Evolutionary conservation across 2,797 vertebrate genomes (phyloP), one percentile per base, ranked within the genome.

Genomic region (Discoglossus pictus): DNA sequence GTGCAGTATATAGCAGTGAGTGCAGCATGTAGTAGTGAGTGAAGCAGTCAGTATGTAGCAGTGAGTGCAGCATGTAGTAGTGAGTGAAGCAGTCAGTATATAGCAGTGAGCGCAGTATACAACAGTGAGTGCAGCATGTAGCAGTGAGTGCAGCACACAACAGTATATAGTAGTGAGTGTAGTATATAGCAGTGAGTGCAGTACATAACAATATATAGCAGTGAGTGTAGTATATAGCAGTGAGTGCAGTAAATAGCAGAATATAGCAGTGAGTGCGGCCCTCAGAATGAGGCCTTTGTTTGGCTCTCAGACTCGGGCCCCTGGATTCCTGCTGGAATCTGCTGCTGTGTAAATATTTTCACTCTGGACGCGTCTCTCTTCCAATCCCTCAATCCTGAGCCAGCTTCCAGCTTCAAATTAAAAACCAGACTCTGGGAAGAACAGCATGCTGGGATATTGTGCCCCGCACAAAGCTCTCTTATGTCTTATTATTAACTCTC

Each of bases 331-430:
- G 56, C 42, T 31, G 65, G 65, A 73, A 73, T 64, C 68, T 63
- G 61, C 60, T 63, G 59, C 65, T 59, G 66, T 63, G 65, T 68
- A 73, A 58, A 73, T 58, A 66, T 62, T 67, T 58, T 58, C 65
- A 38, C 72, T 58, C 61, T 68, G 60, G 58, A 48, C 61, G 65
- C 53, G 68, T 71, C 61, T 71, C 59, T 63, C 38, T 59, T 62
- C 68, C 68, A 71, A 71, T 71, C 68, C 68, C 68, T 63, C 62
- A 58, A 56, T 58, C 55, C 61, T 64, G 60, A 59, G 68, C 68
- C 68, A 71, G 52, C 68, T 71, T 64, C 38, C 54, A 71, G 68
- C 68, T 44, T 71, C 68, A 71, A 71, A 71, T 71, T 71, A 71
- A 71, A 71, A 71, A 63, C 60, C 68, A 71, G 68, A 71, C 68